These are phyloP conservation scores for Vireo altiloquus DNA, from an alignment of 2,113 vertebrate genomes.

Conservation along the genomic window DNA sequence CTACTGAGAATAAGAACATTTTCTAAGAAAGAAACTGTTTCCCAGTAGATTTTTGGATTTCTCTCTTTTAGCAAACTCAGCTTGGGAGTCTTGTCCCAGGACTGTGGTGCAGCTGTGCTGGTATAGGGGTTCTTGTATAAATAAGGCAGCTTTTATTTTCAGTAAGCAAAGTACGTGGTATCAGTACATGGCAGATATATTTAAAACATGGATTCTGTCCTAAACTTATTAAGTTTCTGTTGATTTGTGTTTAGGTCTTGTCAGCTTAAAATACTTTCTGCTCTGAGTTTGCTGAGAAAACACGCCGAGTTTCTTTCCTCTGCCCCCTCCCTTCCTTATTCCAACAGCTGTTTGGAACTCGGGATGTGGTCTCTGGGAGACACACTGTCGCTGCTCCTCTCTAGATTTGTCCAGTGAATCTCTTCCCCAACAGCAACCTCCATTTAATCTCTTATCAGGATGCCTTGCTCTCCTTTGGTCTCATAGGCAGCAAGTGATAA, in stretches of 20 bases:
- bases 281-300: not conserved
- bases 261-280: not conserved
- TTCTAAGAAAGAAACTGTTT: not conserved
- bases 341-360: not conserved
- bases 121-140: not conserved
- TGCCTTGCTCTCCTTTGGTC: not conserved
- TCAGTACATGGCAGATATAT: not conserved
- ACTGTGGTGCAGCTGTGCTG: not conserved
- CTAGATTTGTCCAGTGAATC: not conserved
- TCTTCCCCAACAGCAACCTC: not conserved
- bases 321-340: not conserved
- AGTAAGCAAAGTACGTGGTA: not conserved
- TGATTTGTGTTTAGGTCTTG: not conserved
- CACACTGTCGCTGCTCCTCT: not conserved
- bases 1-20: not conserved
- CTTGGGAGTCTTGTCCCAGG: not conserved
- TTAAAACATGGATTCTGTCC: not conserved
- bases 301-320: not conserved
- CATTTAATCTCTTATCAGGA: accelerated
- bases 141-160: not conserved
- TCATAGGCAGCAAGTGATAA: not conserved
- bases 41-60: not conserved
- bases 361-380: not conserved
- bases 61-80: not conserved
- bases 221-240: not conserved